Base-by-base conservation (phyloP, 2,888 invertebrate genomes). In the Cephus rjabovi region DNA sequence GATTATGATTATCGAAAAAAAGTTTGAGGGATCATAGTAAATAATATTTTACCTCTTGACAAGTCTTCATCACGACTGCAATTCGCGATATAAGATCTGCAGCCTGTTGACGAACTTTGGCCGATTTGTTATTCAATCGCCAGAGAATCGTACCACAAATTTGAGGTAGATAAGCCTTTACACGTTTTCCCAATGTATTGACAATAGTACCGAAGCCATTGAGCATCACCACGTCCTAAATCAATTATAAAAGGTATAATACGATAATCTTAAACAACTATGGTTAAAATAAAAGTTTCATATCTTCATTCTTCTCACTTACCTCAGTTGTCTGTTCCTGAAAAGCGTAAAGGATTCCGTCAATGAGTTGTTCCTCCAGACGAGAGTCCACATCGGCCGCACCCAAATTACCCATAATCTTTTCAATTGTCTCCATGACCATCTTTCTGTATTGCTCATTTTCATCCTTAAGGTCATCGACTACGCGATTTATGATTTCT, bases 341-440 rank as follows among this genome's bases (percentile, higher is more conserved):
- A 94, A 99, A 99, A 81, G 99, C 99, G 90, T 99, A 99, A 71
- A 99, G 93, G 85, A 99, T 99, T 85, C 99, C 99, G 90, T 99
- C 99, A 91, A 99, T 99, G 56, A 99, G 95, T 89, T 99, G 99
- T 92, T 99, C 99, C 91, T 99, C 99, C 4, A 99, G 93, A 73
- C 99, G 95, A 0, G 98, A 98, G 92, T 99, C 99, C 76, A 99
- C 98, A 89, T 99, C 99, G 0, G 98, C 98, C 0, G 99, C 98
- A 31, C 99, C 99, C 81, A 99, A 93, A 92, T 98, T 98, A 4
- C 97, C 98, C 95, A 99, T 97, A 79, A 99, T 98, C 92, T 99
- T 99, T 91, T 99, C 99, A 79, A 99, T 99, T 0, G 99, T 99
- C 92, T 99, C 99, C 98, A 99, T 99, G 3, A 99, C 99, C 99